Conservation (phyloP, 1,140 invertebrate genomes). For the Paracyclopina nana region DNA sequence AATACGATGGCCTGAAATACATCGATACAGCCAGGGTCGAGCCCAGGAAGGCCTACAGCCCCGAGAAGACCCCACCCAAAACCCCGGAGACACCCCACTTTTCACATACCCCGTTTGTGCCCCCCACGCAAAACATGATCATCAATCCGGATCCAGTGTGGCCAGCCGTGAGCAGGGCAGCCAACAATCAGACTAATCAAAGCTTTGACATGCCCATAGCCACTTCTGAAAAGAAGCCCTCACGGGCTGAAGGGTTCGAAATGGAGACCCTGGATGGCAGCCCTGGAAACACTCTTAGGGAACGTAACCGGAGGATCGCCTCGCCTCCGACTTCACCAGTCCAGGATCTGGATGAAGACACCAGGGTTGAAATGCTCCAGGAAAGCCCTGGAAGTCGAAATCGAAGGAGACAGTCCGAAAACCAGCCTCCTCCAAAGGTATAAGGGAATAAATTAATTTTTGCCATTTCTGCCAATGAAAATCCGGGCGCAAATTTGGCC, state of each 20-base stretch:
- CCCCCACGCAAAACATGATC: background rate
- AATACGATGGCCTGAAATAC: conserved; percentile 11
- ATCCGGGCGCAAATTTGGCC: too few relatives aligned
- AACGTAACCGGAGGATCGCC: background rate
- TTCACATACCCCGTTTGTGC: conserved; percentile 2
- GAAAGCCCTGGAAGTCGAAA: background rate
- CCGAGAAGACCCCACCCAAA: conserved; percentile 11
- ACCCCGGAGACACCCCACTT: conserved; percentile 1
- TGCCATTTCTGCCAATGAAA: too few relatives aligned
- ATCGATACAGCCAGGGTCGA: conserved; percentile 14
- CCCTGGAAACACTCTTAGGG: conserved; percentile 5
- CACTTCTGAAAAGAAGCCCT: too few relatives aligned
- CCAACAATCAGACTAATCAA: background rate
- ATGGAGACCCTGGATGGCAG: conserved; percentile 3
- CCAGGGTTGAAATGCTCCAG: background rate
- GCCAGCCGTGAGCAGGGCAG: too few relatives aligned
- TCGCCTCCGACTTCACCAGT: background rate
- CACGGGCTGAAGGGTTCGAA: background rate
- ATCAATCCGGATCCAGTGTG: too few relatives aligned
- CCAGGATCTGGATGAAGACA: background rate
- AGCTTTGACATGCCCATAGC: background rate
- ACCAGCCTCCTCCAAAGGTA: background rate
- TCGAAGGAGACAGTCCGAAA: background rate
- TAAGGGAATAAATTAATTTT: background rate
- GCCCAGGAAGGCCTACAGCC: conserved; percentile 10